Conservation (phyloP, 2,797 vertebrate species). For the Rhabdophis nuchalis region DNA sequence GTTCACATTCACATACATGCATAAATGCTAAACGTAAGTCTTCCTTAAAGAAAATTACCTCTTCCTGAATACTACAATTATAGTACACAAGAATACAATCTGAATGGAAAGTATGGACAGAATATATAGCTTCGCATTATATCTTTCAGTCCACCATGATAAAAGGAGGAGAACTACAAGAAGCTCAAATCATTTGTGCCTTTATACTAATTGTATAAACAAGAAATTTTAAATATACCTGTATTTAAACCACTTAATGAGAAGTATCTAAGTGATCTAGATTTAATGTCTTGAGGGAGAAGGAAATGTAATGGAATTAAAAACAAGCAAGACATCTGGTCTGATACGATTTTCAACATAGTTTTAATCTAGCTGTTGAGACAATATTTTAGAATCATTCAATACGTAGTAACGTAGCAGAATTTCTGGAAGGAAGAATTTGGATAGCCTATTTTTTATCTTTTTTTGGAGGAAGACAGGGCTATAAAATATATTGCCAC, state of each 20-base stretch:
- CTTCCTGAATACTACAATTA: neutral
- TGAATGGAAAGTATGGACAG: neutral
- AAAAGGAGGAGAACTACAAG: neutral
- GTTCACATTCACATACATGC: no score
- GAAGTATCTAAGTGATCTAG: neutral
- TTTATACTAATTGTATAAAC: neutral
- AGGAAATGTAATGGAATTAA: neutral
- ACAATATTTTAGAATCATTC: neutral
- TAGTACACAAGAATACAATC: neutral
- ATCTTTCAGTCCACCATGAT: neutral
- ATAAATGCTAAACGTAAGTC: neutral
- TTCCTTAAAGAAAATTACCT: neutral
- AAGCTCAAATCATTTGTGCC: neutral
- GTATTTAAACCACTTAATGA: neutral
- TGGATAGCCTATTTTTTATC: neutral
- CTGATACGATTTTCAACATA: neutral
- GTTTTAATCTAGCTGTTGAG: neutral
- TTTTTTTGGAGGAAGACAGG: neutral
- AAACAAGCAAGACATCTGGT: neutral
- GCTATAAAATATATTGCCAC: neutral
- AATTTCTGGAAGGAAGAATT: neutral
- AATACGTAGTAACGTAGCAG: neutral
- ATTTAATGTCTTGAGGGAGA: neutral
- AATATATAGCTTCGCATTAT: neutral
- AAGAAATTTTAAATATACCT: neutral